Evolutionary conservation across 2,113 vertebrate genomes (phyloP), one percentile per base, ranked within the genome.

Genomic region (Limnothrissa miodon): DNA sequence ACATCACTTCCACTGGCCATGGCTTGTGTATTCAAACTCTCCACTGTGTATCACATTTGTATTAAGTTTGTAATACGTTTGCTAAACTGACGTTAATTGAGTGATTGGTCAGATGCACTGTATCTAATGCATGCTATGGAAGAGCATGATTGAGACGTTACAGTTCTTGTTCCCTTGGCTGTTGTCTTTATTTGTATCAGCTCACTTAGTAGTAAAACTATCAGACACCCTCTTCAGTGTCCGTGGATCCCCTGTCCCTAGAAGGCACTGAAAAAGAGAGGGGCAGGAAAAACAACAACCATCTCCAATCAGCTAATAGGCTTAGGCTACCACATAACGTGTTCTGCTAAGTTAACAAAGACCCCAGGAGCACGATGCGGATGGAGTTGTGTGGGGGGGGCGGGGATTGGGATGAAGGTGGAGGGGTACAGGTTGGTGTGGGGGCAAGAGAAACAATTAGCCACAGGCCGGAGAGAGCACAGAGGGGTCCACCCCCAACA

Each of bases 381-480:
- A 74, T 36, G 15, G 66, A 15, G 66, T n/a, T n/a, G n/a, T n/a
- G n/a, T n/a, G n/a, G 17, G 66, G 29, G 66, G 66, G 66, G 36
- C 66, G 36, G 66, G 25, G 33, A 2, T 5, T 17, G 66, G 4
- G 66, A 11, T 9, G 0, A 25, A 25, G 6, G 59, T n/a, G 3
- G n/a, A 1, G 59, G 59, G 59, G n/a, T 29, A n/a, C 6, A 10
- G 59, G 59, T 25, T 25, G n/a, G 59, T 84, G 80, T 45, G 81
- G 83, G 83, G 85, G 86, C 84, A 87, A 90, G 82, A 87, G 90
- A 91, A 91, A 91, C 90, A 91, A 92, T 93, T 93, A 92, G 90
- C 66, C 48, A 45, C 84, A 9, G 90, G 91, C 86, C 83, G 91
- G 85, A 90, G 90, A 90, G 83, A 90, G 86, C 87, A 87, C 66